These are phyloP conservation scores for Eupithecia vulgata DNA, from an alignment of 2,888 invertebrate species.

Conservation along the genomic window DNA sequence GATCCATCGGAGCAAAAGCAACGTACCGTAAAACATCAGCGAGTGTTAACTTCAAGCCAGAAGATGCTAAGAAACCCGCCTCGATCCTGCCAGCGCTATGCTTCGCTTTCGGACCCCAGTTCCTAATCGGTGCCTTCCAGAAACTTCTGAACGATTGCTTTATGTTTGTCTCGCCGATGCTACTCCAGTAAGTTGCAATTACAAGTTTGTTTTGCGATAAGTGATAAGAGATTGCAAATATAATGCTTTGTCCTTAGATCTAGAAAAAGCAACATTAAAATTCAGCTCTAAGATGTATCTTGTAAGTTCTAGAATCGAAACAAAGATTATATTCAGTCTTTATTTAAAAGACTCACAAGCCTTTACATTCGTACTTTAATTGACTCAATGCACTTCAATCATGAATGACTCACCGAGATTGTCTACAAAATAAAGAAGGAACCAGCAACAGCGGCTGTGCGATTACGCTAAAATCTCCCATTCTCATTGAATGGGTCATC, in stretches of 20 bases:
- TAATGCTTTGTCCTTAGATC: background rate
- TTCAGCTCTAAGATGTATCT: background rate
- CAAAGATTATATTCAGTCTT: background rate
- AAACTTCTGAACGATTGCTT: slow-evolving; percentile 93
- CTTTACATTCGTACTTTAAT: no score
- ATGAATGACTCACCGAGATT: no score
- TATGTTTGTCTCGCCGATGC: slow-evolving; percentile 95
- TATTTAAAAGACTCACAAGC: background rate
- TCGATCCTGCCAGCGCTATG: slow-evolving; percentile 93
- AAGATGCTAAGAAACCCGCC: slow-evolving; percentile 87
- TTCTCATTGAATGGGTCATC: no score
- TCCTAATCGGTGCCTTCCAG: slow-evolving; percentile 92
- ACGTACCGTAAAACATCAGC: slow-evolving; percentile 88
- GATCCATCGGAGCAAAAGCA: slow-evolving; percentile 81
- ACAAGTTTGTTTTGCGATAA: slow-evolving; percentile 6
- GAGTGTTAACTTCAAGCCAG: slow-evolving; percentile 89
- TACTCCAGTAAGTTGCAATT: slow-evolving; percentile 89
- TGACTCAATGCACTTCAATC: no score
- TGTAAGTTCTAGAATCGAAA: background rate
- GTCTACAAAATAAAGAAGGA: no score
- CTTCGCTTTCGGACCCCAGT: slow-evolving; percentile 94
- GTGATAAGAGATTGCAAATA: slow-evolving; percentile 10
- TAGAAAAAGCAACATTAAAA: background rate
- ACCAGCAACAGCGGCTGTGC: no score
- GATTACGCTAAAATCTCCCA: no score